A percentile compares a stretch with the other conserved stretches of the same genome.
phyloP scores from a whole-genome alignment of 1,140 invertebrate species.

The Lordiphosa mommai region DNA sequence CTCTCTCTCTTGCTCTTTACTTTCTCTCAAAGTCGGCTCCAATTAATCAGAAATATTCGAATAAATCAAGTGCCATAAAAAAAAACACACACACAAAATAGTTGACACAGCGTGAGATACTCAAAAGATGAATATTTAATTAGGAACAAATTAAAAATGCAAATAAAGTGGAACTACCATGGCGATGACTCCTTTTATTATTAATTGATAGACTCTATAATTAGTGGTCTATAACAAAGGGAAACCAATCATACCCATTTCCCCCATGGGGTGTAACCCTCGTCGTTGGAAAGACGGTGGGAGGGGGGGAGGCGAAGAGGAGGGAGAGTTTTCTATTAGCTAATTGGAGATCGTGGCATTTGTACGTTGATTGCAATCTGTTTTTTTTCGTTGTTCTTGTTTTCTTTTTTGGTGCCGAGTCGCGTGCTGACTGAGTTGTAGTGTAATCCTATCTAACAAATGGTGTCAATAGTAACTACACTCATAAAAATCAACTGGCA shows the following conservation, averaged over 20 bases:
- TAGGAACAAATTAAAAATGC: conserved; percentile 76
- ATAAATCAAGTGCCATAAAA: conserved; percentile 76
- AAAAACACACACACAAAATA: not conserved
- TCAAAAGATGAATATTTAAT: conserved; percentile 74
- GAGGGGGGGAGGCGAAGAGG: no score
- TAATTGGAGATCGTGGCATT: conserved; percentile 50
- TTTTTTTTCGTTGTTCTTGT: no score
- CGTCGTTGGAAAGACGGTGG: no score
- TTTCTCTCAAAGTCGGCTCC: conserved; percentile 68
- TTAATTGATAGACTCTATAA: conserved; percentile 70
- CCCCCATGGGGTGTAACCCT: conserved; percentile 10
- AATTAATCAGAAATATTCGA: conserved; percentile 71
- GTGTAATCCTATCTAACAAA: no score
- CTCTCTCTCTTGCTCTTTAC: conserved; percentile 13
- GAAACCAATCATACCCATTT: conserved; percentile 19
- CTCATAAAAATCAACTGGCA: no score
- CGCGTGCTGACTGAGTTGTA: conserved; percentile 43
- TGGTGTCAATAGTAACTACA: no score
- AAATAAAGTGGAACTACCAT: conserved; percentile 73
- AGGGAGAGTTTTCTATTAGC: conserved; percentile 38
- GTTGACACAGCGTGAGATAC: conserved; percentile 72
- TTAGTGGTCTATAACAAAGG: conserved; percentile 63
- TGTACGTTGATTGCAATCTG: conserved; percentile 38
- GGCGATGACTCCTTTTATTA: conserved; percentile 55
- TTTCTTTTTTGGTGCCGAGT: not conserved